Conservation (phyloP, 1,140 invertebrate species). For the Cyrtorhinus lividipennis region DNA sequence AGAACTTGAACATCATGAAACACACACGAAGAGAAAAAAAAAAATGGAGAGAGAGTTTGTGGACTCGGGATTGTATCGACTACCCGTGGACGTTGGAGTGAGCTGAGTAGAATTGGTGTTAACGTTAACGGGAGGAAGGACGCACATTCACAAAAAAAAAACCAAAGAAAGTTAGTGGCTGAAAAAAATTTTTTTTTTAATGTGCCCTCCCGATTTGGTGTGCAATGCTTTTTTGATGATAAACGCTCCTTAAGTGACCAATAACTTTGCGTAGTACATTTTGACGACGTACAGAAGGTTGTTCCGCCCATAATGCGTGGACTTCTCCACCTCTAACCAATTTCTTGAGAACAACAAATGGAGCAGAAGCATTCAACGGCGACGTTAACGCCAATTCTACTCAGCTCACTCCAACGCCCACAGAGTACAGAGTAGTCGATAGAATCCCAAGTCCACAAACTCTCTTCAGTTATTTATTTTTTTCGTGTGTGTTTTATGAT, state of each 20-base stretch:
- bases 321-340: background rate
- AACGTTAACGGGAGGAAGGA: no score
- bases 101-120: background rate
- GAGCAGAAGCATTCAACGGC: slow-evolving; percentile 13
- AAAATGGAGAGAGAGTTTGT: no score
- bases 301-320: slow-evolving; percentile 2
- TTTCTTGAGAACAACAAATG: slow-evolving; percentile 1
- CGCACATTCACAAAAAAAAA: no score
- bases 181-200: no score
- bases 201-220: background rate
- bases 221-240: background rate
- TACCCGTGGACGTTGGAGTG: background rate
- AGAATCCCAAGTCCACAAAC: no score
- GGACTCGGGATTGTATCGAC: no score
- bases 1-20: no score
- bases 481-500: no score
- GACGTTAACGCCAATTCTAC: background rate
- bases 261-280: background rate
- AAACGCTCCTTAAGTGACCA: background rate
- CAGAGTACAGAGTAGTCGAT: no score
- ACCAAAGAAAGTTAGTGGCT: no score
- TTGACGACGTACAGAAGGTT: slow-evolving; percentile 13
- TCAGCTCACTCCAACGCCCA: background rate
- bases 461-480: no score
- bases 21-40: no score